Evolutionary conservation across 2,113 vertebrate species (phyloP), one percentile per base, ranked within the genome.

Genomic region (Gnathonemus longibarbis): DNA sequence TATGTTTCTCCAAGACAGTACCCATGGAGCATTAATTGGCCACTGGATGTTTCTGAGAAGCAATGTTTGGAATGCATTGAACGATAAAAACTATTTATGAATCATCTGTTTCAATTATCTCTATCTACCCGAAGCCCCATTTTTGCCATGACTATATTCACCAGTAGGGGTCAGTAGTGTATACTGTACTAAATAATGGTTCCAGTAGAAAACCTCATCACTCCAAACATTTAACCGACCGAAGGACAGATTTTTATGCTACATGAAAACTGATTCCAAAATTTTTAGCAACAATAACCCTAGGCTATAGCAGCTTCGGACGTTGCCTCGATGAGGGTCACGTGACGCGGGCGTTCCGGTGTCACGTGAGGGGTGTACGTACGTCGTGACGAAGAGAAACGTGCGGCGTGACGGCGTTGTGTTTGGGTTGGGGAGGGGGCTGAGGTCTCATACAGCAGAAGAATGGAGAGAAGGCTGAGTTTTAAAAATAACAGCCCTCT

Each of bases 361-460:
- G 83, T 89, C 89, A 83, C 15, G 24, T 52, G 11, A 56, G 21
- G n/a, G 48, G 24, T 35, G n/a, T 1, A 87, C 86, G 50, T 87
- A 49, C 88, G 45, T 31, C 46, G 42, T 89, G 88, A 83, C 74
- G 35, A 24, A 1, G 27, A 3, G 31, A 24, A 24, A 62, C 19
- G 80, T 90, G 27, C 87, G 91, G 89, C 89, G 39, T 89, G 89
- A 90, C 90, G 62, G 74, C 62, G 31, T 52, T 17, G 88, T 92
- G 90, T 92, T 93, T 92, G 88, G 90, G 88, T 91, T 88, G 77
- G 89, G 74, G 86, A 88, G 90, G 88, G 90, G 89, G 88, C 90
- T 91, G 92, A 93, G 91, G 87, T 92, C 91, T 90, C 91, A 89
- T 89, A 91, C 90, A 91, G 87, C 91, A 90, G 91, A 92, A 92